Evolutionary conservation across 2,113 vertebrate genomes (phyloP).

Genomic region (Ceyx cyanopectus): DNA sequence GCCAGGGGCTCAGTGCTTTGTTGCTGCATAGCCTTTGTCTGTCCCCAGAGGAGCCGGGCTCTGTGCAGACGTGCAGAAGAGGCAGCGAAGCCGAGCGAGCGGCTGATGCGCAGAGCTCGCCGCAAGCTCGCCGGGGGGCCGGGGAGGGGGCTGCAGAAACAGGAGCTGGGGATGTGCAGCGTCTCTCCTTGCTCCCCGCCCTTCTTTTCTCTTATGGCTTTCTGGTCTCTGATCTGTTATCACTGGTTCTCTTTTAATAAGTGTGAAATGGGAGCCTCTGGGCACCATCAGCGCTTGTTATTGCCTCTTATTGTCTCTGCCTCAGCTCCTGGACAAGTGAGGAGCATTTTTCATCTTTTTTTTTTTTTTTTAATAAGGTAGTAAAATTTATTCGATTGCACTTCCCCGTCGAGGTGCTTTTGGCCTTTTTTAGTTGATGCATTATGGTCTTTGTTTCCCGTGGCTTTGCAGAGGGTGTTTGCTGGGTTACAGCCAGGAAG

Average conservation of each 20-base stretch:
- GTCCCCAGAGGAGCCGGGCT: background rate
- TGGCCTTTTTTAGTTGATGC: rapidly evolving
- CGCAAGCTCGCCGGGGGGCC: background rate
- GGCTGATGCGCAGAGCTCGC: background rate
- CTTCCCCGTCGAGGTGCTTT: background rate
- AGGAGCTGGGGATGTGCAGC: rapidly evolving
- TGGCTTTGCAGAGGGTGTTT: background rate
- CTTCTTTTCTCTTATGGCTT: background rate
- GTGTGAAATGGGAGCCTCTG: background rate
- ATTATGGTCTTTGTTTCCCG: background rate
- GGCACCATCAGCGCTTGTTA: background rate
- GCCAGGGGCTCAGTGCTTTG: rapidly evolving
- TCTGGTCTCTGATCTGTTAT: background rate
- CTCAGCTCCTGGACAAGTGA: background rate
- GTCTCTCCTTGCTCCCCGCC: background rate
- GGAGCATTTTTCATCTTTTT: background rate
- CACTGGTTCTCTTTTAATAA: background rate
- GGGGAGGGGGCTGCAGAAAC: background rate
- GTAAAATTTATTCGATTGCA: background rate
- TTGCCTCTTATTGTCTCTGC: background rate
- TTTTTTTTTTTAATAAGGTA: background rate
- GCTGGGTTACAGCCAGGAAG: background rate
- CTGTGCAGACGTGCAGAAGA: background rate
- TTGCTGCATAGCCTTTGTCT: background rate
- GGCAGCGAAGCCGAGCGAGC: background rate